Conservation (phyloP, 2,113 vertebrate species). For the Catharus fuscescens region DNA sequence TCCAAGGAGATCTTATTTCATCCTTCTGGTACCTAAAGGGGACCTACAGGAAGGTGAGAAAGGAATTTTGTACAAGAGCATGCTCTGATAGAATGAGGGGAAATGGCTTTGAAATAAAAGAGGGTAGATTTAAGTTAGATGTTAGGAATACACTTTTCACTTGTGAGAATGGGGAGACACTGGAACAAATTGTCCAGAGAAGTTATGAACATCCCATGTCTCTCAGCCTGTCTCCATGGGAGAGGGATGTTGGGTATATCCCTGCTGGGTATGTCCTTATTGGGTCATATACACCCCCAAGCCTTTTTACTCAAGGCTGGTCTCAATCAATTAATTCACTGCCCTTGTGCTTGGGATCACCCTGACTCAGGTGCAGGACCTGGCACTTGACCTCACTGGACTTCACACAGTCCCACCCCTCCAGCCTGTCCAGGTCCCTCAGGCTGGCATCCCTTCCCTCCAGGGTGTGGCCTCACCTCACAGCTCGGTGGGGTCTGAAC, state of each 20-base stretch:
- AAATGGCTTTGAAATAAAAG: neutral
- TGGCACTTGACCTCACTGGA: neutral
- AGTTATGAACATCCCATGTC: neutral
- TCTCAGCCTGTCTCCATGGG: neutral
- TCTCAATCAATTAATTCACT: neutral
- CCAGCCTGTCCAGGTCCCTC: neutral
- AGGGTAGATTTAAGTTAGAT: neutral
- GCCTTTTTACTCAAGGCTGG: too few relatives aligned
- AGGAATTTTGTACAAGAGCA: neutral
- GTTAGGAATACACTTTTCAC: neutral
- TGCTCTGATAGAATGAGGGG: neutral
- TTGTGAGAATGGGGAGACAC: neutral
- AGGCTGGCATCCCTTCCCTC: neutral
- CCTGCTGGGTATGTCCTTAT: neutral
- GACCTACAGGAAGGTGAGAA: neutral
- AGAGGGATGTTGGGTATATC: neutral
- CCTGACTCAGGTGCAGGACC: neutral
- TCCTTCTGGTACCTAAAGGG: neutral
- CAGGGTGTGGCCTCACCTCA: too few relatives aligned
- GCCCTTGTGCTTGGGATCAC: too few relatives aligned
- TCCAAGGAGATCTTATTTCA: neutral
- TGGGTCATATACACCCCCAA: neutral
- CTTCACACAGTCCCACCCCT: rapidly evolving
- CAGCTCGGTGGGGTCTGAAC: rapidly evolving
- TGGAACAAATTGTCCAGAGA: neutral